Percentiles rank a stretch among this genome's conserved stretches.
These are phyloP conservation scores for Cavia porcellus DNA, from an alignment of 2,113 vertebrate genomes.

Conservation along the genomic window DNA sequence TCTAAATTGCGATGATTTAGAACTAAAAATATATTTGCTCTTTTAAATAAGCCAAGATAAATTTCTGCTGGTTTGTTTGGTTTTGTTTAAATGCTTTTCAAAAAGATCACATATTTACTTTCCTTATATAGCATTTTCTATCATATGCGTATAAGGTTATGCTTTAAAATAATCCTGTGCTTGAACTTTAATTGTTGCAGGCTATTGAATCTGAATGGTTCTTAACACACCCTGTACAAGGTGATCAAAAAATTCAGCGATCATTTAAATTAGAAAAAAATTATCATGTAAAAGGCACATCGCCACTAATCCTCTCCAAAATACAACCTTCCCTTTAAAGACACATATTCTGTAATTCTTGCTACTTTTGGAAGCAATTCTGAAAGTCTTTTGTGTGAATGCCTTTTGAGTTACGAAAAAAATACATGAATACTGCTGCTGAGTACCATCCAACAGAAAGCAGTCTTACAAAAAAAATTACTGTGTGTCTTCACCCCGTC, in stretches of 20 bases:
- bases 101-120: neutral
- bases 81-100: constrained; percentile 25
- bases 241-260: neutral
- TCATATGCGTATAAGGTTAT: neutral
- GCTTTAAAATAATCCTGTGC: neutral
- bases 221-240: neutral
- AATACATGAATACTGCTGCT: neutral
- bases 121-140: neutral
- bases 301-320: neutral
- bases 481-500: neutral
- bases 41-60: constrained; percentile 47
- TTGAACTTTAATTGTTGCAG: neutral
- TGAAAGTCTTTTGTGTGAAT: neutral
- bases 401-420: neutral
- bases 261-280: neutral
- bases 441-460: neutral
- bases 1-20: neutral
- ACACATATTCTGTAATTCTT: neutral
- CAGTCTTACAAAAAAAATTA: neutral
- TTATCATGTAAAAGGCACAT: neutral
- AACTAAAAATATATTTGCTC: neutral
- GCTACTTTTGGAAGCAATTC: neutral
- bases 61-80: neutral
- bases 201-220: neutral
- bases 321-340: neutral